These are phyloP conservation scores for Rostratula benghalensis DNA, from an alignment of 2,113 vertebrate genomes.

Conservation along the genomic window DNA sequence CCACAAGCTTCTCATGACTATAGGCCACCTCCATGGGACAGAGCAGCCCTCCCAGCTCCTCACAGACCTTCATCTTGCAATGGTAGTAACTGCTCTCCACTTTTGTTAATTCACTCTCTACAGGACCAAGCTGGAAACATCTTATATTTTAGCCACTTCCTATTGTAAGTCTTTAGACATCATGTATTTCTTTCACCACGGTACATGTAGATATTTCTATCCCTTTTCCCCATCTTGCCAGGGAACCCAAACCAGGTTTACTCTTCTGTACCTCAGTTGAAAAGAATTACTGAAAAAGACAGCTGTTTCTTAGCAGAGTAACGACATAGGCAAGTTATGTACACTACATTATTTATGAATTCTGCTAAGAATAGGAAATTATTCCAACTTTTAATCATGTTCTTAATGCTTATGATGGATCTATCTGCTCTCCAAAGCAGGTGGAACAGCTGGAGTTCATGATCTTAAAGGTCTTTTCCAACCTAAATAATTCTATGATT, in stretches of 20 bases:
- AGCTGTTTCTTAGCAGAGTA: not conserved
- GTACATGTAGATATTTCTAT: not conserved
- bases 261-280: not conserved
- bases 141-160: not conserved
- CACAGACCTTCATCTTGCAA: not conserved
- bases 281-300: not conserved
- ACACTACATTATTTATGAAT: not conserved
- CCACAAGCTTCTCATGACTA: not conserved
- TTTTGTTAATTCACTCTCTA: not conserved
- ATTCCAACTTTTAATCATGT: not conserved
- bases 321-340: not conserved
- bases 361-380: not conserved
- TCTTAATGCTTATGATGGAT: not conserved
- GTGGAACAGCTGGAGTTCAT: not conserved
- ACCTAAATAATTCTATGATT: not conserved
- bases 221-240: not conserved
- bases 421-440: not conserved
- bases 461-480: not conserved
- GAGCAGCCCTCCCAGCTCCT: not conserved
- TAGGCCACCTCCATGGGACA: not conserved
- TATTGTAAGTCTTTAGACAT: not conserved
- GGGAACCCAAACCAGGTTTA: not conserved
- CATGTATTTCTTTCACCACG: rapidly evolving
- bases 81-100: not conserved
- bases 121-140: not conserved